Percentiles rank a stretch among this genome's conserved stretches.
Conservation (phyloP, 2,888 invertebrate genomes). For the Oscheius myriophilus region DNA sequence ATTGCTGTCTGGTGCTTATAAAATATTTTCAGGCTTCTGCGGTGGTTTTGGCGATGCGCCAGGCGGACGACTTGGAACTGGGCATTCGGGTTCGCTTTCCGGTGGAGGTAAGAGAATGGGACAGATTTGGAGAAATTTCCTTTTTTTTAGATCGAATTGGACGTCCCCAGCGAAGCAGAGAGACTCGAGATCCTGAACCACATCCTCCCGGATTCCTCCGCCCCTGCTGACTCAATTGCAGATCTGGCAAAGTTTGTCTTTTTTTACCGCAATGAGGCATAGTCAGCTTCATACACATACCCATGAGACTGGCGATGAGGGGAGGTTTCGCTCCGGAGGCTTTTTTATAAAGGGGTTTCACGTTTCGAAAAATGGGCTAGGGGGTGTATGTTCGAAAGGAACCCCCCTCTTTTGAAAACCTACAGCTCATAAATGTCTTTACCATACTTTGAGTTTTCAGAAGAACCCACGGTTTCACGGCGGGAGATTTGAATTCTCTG, state of each 20-base stretch:
- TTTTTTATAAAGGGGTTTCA: too few species aligned
- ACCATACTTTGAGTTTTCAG: conserved; percentile 35
- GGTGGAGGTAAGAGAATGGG: conserved; percentile 37
- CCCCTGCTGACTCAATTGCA: neutral
- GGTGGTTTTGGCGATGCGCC: conserved; percentile 49
- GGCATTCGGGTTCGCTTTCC: conserved; percentile 59
- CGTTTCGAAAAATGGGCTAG: too few species aligned
- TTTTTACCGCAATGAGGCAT: neutral
- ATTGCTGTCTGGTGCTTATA: neutral
- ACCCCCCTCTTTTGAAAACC: too few species aligned
- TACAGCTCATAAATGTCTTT: too few species aligned
- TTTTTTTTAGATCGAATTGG: conserved; percentile 39
- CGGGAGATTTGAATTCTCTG: conserved; percentile 54
- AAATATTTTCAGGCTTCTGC: conserved; percentile 21
- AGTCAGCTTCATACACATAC: too few species aligned
- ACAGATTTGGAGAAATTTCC: neutral
- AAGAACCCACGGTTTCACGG: conserved; percentile 66
- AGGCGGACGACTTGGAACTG: conserved; percentile 51
- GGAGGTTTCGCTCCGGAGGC: too few species aligned
- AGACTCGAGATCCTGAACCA: conserved; percentile 46
- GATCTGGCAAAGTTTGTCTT: conserved; percentile 38
- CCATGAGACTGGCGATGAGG: too few species aligned
- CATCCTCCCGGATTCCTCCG: neutral
- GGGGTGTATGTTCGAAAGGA: too few species aligned
- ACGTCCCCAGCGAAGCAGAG: conserved; percentile 49